phyloP scores from a whole-genome alignment of 2,797 vertebrate genomes.

The Salmo trutta region DNA sequence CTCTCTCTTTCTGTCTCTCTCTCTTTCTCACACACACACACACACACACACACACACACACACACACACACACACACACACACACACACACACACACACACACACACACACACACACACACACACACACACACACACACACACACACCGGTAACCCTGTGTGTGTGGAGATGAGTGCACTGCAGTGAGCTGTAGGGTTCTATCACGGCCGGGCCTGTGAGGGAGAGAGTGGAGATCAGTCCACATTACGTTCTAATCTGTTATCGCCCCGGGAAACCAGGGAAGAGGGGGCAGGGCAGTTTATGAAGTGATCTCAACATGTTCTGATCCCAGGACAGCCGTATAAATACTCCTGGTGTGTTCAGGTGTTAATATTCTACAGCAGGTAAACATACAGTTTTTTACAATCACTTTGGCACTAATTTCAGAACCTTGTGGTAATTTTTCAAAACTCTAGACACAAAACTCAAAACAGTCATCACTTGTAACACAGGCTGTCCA shows the following conservation, averaged over 20 bases:
- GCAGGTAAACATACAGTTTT: conserved; percentile 20
- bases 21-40: background rate
- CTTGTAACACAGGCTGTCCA: too few relatives aligned
- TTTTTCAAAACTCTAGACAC: too few relatives aligned
- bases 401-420: too few relatives aligned
- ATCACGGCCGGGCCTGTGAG: conserved; percentile 46
- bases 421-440: too few relatives aligned
- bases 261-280: conserved; percentile 54
- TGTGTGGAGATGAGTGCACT: conserved; percentile 18
- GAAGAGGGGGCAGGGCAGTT: conserved; percentile 51
- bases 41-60: background rate
- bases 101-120: too few relatives aligned
- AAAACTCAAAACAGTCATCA: too few relatives aligned
- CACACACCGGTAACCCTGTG: background rate
- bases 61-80: background rate
- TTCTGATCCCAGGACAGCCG: conserved; percentile 51
- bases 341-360: conserved; percentile 37
- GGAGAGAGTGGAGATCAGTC: conserved; percentile 62
- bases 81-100: too few relatives aligned
- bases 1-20: too few relatives aligned
- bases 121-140: too few relatives aligned
- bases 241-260: conserved; percentile 72
- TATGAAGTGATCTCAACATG: conserved; percentile 51
- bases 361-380: conserved; percentile 54
- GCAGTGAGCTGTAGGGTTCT: conserved; percentile 41